Conservation (phyloP, 2,113 vertebrate genomes). For the Elanoides forficatus region DNA sequence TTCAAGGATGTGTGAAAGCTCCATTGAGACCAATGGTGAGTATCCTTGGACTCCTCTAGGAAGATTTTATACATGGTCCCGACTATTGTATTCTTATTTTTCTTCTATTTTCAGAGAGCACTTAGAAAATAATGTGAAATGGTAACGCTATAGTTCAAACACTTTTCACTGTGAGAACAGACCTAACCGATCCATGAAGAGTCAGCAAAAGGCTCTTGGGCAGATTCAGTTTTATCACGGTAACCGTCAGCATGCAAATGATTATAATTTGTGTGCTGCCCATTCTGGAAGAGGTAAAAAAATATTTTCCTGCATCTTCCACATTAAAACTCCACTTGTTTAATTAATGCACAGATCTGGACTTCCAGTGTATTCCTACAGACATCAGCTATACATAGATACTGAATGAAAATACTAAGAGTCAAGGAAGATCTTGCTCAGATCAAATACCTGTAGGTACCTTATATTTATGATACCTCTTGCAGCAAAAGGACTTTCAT, state of each 20-base stretch:
- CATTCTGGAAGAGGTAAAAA: neutral
- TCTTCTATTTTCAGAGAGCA: constrained; percentile 13
- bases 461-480: neutral
- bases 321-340: neutral
- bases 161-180: neutral
- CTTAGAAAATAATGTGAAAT: neutral
- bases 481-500: neutral
- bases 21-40: constrained; percentile 34
- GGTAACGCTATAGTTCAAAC: neutral
- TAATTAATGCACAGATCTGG: neutral
- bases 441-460: neutral
- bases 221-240: neutral
- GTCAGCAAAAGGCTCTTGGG: neutral
- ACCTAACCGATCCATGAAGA: neutral
- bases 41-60: constrained; percentile 13
- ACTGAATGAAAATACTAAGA: neutral
- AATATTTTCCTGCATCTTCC: neutral
- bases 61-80: neutral
- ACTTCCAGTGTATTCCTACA: neutral
- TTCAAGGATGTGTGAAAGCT: constrained; percentile 48
- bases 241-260: neutral
- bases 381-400: neutral
- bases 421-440: neutral
- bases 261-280: neutral
- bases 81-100: neutral